phyloP scores from a whole-genome alignment of 1,140 invertebrate species.

The Macrobrachium rosenbergii region DNA sequence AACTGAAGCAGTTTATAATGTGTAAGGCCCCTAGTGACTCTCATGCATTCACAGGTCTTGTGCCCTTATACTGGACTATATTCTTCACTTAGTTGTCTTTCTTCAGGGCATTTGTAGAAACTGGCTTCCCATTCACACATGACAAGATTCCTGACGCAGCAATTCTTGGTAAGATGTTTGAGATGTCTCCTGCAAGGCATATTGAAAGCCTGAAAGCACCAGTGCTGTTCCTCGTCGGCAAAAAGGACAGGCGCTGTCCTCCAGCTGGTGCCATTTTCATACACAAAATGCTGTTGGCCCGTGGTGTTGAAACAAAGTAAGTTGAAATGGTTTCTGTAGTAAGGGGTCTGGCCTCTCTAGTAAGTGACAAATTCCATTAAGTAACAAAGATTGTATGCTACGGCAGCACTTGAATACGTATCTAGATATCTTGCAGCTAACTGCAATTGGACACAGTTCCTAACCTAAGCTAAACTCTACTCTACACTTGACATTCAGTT shows the following conservation, averaged over 20 bases:
- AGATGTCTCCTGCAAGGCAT: slow-evolving; percentile 30
- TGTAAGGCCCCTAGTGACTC: too few species aligned
- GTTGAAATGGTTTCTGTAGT: background rate
- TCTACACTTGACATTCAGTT: too few species aligned
- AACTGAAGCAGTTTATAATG: too few species aligned
- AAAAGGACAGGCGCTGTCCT: slow-evolving; percentile 31
- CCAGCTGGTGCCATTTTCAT: slow-evolving; percentile 15
- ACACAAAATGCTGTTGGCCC: slow-evolving; percentile 46
- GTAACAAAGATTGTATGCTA: too few species aligned
- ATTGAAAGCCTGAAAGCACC: slow-evolving; percentile 41
- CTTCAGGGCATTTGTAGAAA: slow-evolving; percentile 36
- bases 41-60: too few species aligned
- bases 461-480: too few species aligned
- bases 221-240: slow-evolving; percentile 32
- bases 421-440: too few species aligned
- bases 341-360: too few species aligned
- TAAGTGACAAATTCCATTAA: too few species aligned
- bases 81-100: background rate
- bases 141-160: slow-evolving; percentile 32
- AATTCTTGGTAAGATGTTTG: slow-evolving; percentile 19
- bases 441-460: too few species aligned
- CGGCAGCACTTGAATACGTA: too few species aligned
- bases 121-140: slow-evolving; percentile 10
- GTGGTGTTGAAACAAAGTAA: slow-evolving; percentile 45
- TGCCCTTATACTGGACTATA: background rate